Conservation (phyloP, 2,113 vertebrate species). For the Clarias gariepinus region DNA sequence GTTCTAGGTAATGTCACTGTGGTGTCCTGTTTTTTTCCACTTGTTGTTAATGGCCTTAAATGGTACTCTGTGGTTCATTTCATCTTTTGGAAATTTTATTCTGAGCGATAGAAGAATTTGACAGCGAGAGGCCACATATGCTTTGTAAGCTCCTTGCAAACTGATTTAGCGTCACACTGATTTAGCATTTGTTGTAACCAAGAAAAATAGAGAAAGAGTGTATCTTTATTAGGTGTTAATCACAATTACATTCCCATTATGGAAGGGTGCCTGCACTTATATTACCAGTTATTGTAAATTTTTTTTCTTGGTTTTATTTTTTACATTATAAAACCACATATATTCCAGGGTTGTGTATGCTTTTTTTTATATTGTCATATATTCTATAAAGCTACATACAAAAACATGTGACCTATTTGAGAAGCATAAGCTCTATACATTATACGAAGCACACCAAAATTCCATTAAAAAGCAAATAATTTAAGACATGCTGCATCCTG, state of each 20-base stretch:
- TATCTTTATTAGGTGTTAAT: neutral
- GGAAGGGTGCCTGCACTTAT: neutral
- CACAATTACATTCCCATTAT: neutral
- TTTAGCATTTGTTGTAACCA: neutral
- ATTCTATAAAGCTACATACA: conserved; percentile 6
- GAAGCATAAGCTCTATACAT: neutral
- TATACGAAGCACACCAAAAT: neutral
- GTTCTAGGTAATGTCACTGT: neutral
- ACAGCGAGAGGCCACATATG: neutral
- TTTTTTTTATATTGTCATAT: neutral
- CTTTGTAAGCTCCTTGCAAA: neutral
- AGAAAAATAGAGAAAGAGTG: neutral
- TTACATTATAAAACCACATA: neutral
- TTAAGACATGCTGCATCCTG: neutral
- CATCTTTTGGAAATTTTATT: neutral
- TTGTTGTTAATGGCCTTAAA: neutral
- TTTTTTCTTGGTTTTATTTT: neutral
- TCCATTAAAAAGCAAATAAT: neutral
- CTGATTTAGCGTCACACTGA: neutral
- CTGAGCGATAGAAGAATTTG: neutral
- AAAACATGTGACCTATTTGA: neutral
- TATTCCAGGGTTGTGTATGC: neutral
- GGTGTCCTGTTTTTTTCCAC: neutral
- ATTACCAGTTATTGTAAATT: neutral
- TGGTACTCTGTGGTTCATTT: too few relatives aligned